Evolutionary conservation across 2,113 vertebrate genomes (phyloP), one percentile per base, ranked within the genome.

Genomic region (Channa argus): DNA sequence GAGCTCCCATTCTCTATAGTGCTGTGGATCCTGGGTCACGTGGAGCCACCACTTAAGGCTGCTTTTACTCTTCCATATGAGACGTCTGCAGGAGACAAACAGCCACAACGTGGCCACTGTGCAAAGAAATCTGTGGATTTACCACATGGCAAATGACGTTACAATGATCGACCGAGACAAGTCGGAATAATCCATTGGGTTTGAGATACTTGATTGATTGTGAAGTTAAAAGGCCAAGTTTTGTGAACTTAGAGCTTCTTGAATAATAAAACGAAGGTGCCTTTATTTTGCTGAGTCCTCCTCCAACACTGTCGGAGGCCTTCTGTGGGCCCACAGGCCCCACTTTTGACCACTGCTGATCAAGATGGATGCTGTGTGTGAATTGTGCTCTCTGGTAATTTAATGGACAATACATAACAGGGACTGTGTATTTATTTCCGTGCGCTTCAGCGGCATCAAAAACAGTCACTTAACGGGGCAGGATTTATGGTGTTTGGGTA

Each of bases 401-500:
- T 86, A 85, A 63, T 11, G 63, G 71, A 81, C 79, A 6, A 85
- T 65, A 53, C 55, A 53, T 74, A 88, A 63, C 79, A 24, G 24
- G 0, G 51, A 68, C 78, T 41, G 15, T 43, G 3, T 70, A 85
- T 88, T 79, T 79, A 66, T 79, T 74, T 52, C 65, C 6, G 11
- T 0, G 49, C 9, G 43, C 70, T 78, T 55, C 84, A 53, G 75
- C 55, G 0, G 80, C 77, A 77, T 91, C 84, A 89, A 68, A 89
- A 89, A 86, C 86, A 79, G 83, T 73, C 90, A 83, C 77, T 89
- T 91, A 90, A 66, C 77, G 13, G 53, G 9, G 34, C 55, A 65
- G 70, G 83, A 91, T 89, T 86, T 75, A 91, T 90, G 88, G 77
- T 68, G 88, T 83, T 85, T 85, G 88, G 52, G 52, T 3, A 61